Evolutionary conservation across 2,113 vertebrate species (phyloP).

Genomic region (Dinomys branickii): DNA sequence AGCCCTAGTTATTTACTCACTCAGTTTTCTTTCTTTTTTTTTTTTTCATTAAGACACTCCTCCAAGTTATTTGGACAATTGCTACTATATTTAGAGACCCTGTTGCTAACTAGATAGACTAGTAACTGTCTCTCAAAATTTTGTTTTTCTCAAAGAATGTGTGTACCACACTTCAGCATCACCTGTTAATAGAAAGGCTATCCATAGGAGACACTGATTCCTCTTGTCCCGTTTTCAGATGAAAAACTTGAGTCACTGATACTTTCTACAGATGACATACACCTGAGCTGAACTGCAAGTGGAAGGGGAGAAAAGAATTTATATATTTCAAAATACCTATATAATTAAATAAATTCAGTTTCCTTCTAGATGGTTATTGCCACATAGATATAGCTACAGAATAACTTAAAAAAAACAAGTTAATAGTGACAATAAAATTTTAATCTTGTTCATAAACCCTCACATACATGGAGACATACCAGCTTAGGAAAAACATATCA

Average conservation of each 20-base stretch:
- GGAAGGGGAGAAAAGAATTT: not conserved
- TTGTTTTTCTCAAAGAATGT: not conserved
- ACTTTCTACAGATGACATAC: slow-evolving; percentile 47
- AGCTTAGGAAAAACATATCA: not conserved
- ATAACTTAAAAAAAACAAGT: slow-evolving; percentile 40
- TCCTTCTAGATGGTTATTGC: slow-evolving; percentile 59
- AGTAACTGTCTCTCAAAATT: not conserved
- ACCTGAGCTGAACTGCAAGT: slow-evolving; percentile 63
- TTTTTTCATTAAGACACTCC: not conserved
- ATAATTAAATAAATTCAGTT: slow-evolving; percentile 63
- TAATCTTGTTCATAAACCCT: slow-evolving; percentile 51
- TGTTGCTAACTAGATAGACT: not conserved
- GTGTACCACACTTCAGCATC: not conserved
- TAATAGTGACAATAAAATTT: not conserved
- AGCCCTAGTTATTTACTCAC: not conserved
- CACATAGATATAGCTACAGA: not conserved
- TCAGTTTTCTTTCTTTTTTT: too few relatives aligned
- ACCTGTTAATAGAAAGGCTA: not conserved
- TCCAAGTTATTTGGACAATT: not conserved
- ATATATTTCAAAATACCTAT: slow-evolving; percentile 60
- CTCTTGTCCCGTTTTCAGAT: not conserved
- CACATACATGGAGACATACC: not conserved
- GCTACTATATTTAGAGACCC: not conserved
- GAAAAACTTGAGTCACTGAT: slow-evolving; percentile 38
- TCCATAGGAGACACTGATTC: not conserved